Base-by-base conservation (phyloP, 2,888 invertebrate genomes). In the Thecocarcelia acutangulata region DNA sequence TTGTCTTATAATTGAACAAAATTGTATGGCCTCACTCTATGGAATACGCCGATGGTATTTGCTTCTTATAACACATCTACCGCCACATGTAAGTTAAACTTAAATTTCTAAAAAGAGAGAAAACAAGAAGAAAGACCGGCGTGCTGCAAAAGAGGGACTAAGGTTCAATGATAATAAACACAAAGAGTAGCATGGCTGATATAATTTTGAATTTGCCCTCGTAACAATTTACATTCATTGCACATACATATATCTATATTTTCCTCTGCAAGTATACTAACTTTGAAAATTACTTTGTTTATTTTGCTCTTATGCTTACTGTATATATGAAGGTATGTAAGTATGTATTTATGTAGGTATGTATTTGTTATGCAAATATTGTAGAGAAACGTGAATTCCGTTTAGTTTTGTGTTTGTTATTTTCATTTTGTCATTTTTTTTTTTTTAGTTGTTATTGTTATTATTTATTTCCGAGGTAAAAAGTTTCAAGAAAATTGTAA, bases 301-400 rank as follows among this genome's bases (percentile, higher is more conserved):
- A 44, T 46, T 37, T 50, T 40, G 63, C 58, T 44, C 46, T 69
- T 76, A 40, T 15, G 52, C n/a, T n/a, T n/a, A 28, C 37, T 50
- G 8, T 44, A 13, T 46, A 52, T n/a, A 24, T 68, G 54, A 56
- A 70, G 40, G 40, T 17, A n/a, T n/a, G n/a, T n/a, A n/a, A n/a
- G n/a, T n/a, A n/a, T 50, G 8, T 44, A 13, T 46, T 44, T n/a
- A 24, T 68, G 54, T 50, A 70, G 40, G 40, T 17, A 17, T 50
- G 15, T 58, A 21, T 46, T 48, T 13, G 40, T 33, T 61, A 80
- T 76, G 76, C 68, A 81, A 81, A 81, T 81, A 73, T 68, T 56
- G 13, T 56, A 56, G 68, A 56, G 61, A 37, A 76, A 61, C 61
- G 70, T 19, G 64, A 54, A 66, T 56, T 59, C 17, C 21, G 21